Conservation (phyloP, 1,140 invertebrate genomes). For the Drosophila equinoxialis region DNA sequence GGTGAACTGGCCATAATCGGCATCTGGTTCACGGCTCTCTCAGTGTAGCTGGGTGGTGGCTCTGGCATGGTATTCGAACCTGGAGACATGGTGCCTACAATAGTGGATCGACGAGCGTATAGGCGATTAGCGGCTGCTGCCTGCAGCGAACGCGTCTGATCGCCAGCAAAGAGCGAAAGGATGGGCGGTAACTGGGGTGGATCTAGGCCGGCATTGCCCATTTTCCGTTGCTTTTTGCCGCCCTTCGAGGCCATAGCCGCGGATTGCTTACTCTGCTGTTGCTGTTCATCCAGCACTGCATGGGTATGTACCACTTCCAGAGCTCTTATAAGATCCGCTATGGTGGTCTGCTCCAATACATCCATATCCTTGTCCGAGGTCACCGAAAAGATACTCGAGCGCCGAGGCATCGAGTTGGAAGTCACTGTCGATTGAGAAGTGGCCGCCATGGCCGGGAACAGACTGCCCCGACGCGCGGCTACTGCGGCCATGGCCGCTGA, state of each 20-base stretch:
- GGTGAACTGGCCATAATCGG: conserved; percentile 7
- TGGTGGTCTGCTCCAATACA: conserved; percentile 89
- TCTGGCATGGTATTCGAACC: conserved; percentile 35
- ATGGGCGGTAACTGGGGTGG: conserved; percentile 76
- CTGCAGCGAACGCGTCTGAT: conserved; percentile 60
- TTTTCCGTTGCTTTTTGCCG: conserved; percentile 83
- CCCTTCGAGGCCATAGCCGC: neutral
- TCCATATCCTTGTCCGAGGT: conserved; percentile 85
- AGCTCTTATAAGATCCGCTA: conserved; percentile 89
- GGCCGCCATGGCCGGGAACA: conserved; percentile 60
- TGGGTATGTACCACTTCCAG: conserved; percentile 86
- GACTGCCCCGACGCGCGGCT: conserved; percentile 66
- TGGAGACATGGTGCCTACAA: conserved; percentile 74
- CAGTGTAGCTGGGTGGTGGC: conserved; percentile 74
- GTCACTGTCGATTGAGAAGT: conserved; percentile 37
- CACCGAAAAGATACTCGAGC: conserved; percentile 85
- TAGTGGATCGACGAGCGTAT: conserved; percentile 73
- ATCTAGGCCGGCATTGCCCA: conserved; percentile 85
- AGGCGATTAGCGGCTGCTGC: conserved; percentile 69
- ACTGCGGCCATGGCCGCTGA: conserved; percentile 70
- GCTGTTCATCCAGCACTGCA: conserved; percentile 71
- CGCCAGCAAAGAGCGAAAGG: conserved; percentile 69
- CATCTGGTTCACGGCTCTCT: conserved; percentile 21
- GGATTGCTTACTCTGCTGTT: conserved; percentile 39
- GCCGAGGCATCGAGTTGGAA: conserved; percentile 60